Evolutionary conservation across 2,113 vertebrate genomes (phyloP).

Genomic region (Larimichthys crocea): DNA sequence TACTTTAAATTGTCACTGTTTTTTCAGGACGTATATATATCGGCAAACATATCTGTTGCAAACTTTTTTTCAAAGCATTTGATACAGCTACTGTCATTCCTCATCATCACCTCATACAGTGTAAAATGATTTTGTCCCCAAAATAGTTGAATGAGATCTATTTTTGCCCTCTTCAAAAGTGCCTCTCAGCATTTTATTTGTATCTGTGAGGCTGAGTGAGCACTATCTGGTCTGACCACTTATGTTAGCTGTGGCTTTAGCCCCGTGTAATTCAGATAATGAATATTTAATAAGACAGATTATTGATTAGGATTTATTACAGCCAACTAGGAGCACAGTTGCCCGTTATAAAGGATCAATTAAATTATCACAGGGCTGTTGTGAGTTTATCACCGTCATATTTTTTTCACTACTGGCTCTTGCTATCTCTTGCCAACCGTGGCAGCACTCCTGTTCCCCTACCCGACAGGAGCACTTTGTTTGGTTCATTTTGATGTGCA

Average conservation of each 20-base stretch:
- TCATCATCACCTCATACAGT: conserved; percentile 22
- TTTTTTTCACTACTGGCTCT: conserved; percentile 24
- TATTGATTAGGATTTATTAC: conserved; percentile 20
- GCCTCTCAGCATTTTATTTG: conserved; percentile 32
- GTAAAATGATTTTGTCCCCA: conserved; percentile 4
- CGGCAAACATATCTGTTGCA: background rate
- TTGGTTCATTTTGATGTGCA: conserved; percentile 36
- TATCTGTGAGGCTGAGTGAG: conserved; percentile 28
- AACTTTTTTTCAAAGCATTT: conserved; percentile 15
- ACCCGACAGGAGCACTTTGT: conserved; percentile 43
- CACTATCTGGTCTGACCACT: background rate
- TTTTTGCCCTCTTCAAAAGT: conserved; percentile 35
- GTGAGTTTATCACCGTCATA: background rate
- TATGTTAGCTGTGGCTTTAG: background rate
- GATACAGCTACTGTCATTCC: conserved; percentile 15
- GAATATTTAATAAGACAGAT: conserved; percentile 21
- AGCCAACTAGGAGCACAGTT: background rate
- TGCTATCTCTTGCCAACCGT: conserved; percentile 5
- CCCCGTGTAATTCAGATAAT: conserved; percentile 1
- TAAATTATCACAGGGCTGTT: conserved; percentile 6
- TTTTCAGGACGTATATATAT: background rate
- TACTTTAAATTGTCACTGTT: conserved; percentile 9
- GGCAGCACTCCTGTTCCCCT: conserved; percentile 33
- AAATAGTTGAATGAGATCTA: conserved; percentile 43
- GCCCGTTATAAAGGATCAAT: conserved; percentile 8